Base-by-base conservation (phyloP, 2,113 vertebrate species). In the Dunckerocampus dactyliophorus region DNA sequence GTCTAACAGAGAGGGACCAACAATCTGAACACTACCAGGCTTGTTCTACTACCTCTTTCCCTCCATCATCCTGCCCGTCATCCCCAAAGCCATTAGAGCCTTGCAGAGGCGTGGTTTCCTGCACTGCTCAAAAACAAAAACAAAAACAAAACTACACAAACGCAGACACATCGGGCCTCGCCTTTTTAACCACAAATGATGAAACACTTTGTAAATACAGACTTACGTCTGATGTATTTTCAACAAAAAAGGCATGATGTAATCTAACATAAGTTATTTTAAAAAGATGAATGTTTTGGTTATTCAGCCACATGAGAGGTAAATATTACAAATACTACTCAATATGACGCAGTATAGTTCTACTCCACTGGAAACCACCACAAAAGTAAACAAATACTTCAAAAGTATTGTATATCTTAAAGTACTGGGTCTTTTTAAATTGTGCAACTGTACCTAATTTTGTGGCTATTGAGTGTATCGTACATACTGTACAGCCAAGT, bases 51-150 rank as follows among this genome's bases (percentile, higher is more conserved):
- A 62, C 53, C 66, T 73, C 9, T 28, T 13, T 46, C 43, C 7
- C 45, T 13, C 22, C 48, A 67, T 68, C 68, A 59, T 71, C 57
- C 43, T 67, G 15, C 47, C 72, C 65, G 64, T 45, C 50, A 28
- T 15, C 65, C 21, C 59, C 20, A 62, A 76, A 76, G 47, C 60
- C 59, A 68, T 58, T 59, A 67, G 71, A 73, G 72, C 66, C 49
- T 59, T 74, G 79, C 67, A 75, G 62, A 83, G 88, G 88, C 48
- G 86, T 82, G 89, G 88, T 82, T 89, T 91, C 88, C 89, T 88
- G 84, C 59, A 63, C 65, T 57, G 66, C 65, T 62, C 58, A 57
- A 65, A 47, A 60, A 59, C 58, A 70, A 52, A 63, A 52, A 70
- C 57, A 64, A 15, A 64, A 67, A 59, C 58, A 67, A 49, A 62